Percentiles rank a stretch among this genome's conserved stretches.
phyloP scores from a whole-genome alignment of 2,888 invertebrate species.

The Campoletis raptor region DNA sequence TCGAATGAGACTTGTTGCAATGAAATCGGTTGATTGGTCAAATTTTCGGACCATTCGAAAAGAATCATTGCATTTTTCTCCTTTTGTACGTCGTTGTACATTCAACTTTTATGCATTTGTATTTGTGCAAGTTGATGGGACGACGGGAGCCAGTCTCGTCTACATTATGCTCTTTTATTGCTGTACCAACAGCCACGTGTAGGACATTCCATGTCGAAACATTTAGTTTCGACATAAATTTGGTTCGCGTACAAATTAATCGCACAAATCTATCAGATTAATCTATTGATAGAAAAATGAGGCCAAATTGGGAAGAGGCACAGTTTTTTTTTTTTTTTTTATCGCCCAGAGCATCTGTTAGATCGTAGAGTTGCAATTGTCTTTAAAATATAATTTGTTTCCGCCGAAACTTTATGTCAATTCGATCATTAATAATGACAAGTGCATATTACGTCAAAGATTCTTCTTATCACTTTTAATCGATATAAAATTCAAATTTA shows the following conservation, averaged over 20 bases:
- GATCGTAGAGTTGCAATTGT: not conserved
- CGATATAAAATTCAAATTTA: not conserved
- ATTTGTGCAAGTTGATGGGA: constrained; percentile 51
- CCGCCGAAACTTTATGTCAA: not conserved
- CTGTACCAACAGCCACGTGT: constrained; percentile 31
- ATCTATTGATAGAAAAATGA: not conserved
- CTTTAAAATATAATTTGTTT: not conserved
- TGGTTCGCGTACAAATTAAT: not conserved
- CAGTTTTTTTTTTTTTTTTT: not conserved
- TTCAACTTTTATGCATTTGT: not conserved
- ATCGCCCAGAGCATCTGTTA: not conserved
- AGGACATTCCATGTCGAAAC: constrained; percentile 7
- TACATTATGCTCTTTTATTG: constrained; percentile 50
- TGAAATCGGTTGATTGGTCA: not conserved
- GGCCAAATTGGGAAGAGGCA: not conserved
- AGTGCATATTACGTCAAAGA: not conserved
- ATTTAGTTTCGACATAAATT: not conserved
- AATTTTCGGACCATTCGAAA: not conserved
- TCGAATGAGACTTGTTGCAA: not conserved
- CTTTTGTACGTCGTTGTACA: not conserved
- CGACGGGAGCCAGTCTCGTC: constrained; percentile 53
- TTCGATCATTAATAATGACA: not conserved
- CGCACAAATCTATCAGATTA: not conserved
- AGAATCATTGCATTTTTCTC: not conserved
- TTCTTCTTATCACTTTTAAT: not conserved